Evolutionary conservation across 92 coral and sea anemone species (phyloP).

Genomic region (Siderastrea radians): DNA sequence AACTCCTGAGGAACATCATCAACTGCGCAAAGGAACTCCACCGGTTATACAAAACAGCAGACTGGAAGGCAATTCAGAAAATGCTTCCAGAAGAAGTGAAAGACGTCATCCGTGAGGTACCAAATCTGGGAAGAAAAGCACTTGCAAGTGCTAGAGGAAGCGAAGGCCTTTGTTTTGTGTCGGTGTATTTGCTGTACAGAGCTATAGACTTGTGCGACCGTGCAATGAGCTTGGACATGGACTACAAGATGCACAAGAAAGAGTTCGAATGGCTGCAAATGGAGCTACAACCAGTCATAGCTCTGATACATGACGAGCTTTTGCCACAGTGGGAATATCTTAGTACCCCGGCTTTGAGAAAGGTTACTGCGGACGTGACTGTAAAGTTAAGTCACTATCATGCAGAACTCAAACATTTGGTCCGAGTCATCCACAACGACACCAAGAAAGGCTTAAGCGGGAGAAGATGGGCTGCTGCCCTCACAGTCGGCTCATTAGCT

Average conservation of each 20-base stretch:
- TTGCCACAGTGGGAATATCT: not conserved
- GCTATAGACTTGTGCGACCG: not conserved
- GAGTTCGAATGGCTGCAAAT: constrained; percentile 12
- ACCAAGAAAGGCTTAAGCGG: not conserved
- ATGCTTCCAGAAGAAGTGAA: constrained; percentile 1
- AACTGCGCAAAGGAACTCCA: constrained; percentile 2
- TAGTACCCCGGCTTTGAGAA: not conserved
- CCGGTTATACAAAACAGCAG: not conserved
- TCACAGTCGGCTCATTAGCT: not conserved
- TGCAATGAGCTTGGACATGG: not conserved
- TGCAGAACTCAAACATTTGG: not conserved
- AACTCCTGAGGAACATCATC: constrained; percentile 1
- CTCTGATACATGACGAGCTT: not conserved
- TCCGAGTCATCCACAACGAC: not conserved
- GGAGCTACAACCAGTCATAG: not conserved
- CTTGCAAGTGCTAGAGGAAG: not conserved
- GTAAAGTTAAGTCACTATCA: constrained; percentile 2
- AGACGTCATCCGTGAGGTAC: not conserved
- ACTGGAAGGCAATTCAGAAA: not conserved
- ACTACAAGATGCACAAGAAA: constrained; percentile 1
- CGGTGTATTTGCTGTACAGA: not conserved
- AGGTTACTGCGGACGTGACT: not conserved
- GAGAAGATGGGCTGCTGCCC: not conserved
- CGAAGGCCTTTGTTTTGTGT: not conserved
- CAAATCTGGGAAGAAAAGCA: not conserved